Conservation (phyloP, 2,113 vertebrate species). For the Prochilodus magdalenae region DNA sequence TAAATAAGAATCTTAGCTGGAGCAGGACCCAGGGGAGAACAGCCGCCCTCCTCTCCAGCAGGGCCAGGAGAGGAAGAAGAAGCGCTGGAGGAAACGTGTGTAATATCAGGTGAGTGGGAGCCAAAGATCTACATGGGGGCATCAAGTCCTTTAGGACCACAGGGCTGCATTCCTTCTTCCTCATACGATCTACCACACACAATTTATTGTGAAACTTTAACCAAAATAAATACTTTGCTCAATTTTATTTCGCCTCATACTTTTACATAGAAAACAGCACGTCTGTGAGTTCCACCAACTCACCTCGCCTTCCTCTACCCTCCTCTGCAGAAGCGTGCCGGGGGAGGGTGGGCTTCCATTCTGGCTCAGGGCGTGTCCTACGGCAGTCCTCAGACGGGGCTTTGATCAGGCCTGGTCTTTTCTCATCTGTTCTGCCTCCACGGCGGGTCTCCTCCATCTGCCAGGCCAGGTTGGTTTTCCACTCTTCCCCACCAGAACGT, state of each 20-base stretch:
- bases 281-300: slow-evolving; percentile 28
- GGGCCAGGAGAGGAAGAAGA: slow-evolving; percentile 53
- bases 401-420: slow-evolving; percentile 75
- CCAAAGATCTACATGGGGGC: background rate
- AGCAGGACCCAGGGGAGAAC: slow-evolving; percentile 74
- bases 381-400: slow-evolving; percentile 78
- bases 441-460: slow-evolving; percentile 71
- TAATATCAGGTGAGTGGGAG: slow-evolving; percentile 1
- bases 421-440: slow-evolving; percentile 69
- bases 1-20: slow-evolving; percentile 78
- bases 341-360: slow-evolving; percentile 78
- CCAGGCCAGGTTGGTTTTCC: slow-evolving; percentile 52
- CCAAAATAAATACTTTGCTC: too few species aligned
- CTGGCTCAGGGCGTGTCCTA: slow-evolving; percentile 73
- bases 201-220: too few species aligned
- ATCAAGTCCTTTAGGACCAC: background rate
- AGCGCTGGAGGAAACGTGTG: background rate
- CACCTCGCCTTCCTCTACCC: slow-evolving; percentile 78
- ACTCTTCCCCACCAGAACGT: slow-evolving; percentile 64
- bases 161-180: background rate
- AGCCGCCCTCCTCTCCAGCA: slow-evolving; percentile 69
- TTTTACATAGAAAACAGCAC: too few species aligned
- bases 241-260: too few species aligned
- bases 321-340: slow-evolving; percentile 83
- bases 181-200: too few species aligned